phyloP scores from a whole-genome alignment of 2,888 invertebrate species.

The Leptopilina myrica region DNA sequence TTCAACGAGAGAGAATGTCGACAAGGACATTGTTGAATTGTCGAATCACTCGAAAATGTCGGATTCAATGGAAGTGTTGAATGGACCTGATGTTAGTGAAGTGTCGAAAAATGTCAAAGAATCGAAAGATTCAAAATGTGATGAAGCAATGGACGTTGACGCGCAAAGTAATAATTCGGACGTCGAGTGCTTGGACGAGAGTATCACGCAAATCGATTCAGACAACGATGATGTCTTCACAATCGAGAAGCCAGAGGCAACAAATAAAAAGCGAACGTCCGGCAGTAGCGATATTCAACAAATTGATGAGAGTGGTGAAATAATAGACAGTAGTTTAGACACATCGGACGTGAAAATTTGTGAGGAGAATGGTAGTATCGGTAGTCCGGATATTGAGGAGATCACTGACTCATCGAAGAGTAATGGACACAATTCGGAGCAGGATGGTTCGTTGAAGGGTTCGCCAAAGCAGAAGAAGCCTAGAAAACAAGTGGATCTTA shows the following conservation, averaged over 20 bases:
- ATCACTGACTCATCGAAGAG: slow-evolving; percentile 70
- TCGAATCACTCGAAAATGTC: slow-evolving; percentile 57
- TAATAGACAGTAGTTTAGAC: slow-evolving; percentile 63
- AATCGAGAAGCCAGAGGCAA: slow-evolving; percentile 16
- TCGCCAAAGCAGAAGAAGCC: slow-evolving; percentile 68
- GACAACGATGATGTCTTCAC: slow-evolving; percentile 73
- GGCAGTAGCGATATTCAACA: slow-evolving; percentile 53
- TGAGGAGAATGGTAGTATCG: slow-evolving; percentile 74
- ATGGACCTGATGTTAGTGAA: slow-evolving; percentile 78
- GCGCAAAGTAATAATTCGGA: slow-evolving; percentile 71
- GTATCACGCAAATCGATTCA: slow-evolving; percentile 60
- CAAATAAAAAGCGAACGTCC: neutral
- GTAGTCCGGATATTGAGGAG: slow-evolving; percentile 74
- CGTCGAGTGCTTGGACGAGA: slow-evolving; percentile 73
- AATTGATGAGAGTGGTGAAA: slow-evolving; percentile 64
- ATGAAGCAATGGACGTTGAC: slow-evolving; percentile 72
- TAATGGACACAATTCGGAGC: slow-evolving; percentile 64
- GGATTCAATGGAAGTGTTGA: slow-evolving; percentile 71
- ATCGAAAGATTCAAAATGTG: slow-evolving; percentile 40
- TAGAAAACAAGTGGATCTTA: slow-evolving; percentile 69
- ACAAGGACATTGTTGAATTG: slow-evolving; percentile 49
- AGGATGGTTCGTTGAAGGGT: slow-evolving; percentile 60
- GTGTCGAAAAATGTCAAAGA: slow-evolving; percentile 64
- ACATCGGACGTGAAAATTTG: slow-evolving; percentile 68
- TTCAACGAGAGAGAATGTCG: slow-evolving; percentile 36